phyloP scores from a whole-genome alignment of 2,797 vertebrate species.

The Falco peregrinus region DNA sequence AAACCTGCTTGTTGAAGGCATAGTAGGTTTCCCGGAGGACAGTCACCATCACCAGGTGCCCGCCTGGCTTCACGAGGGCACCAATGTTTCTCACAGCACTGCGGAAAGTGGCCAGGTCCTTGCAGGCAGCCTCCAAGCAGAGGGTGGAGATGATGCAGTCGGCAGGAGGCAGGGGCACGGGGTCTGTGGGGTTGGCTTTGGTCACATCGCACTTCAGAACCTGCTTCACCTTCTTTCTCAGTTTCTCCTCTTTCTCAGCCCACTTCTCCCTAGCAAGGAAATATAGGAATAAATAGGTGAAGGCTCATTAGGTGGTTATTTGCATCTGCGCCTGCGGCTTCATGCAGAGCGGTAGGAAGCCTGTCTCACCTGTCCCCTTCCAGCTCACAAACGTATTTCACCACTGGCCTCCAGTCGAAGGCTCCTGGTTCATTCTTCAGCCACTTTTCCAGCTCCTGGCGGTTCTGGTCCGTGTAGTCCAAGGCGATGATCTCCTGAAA shows the following conservation, averaged over 20 bases:
- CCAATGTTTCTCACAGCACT: neutral
- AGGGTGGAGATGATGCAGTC: slow-evolving; percentile 36
- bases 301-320: neutral
- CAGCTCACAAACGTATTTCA: slow-evolving; percentile 80
- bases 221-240: neutral
- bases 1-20: neutral
- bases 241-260: slow-evolving; percentile 39
- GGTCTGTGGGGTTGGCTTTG: neutral
- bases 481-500: slow-evolving; percentile 77
- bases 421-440: slow-evolving; percentile 63
- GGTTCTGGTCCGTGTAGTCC: slow-evolving; percentile 78
- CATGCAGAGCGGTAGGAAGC: neutral
- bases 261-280: neutral
- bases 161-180: neutral
- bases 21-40: slow-evolving; percentile 1
- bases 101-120: slow-evolving; percentile 4
- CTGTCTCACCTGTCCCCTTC: slow-evolving; percentile 56
- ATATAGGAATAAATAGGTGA: neutral
- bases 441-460: slow-evolving; percentile 75
- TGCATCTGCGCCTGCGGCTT: fast-evolving
- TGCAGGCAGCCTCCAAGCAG: slow-evolving; percentile 38
- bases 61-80: neutral
- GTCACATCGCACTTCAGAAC: slow-evolving; percentile 48
- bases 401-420: slow-evolving; percentile 78
- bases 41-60: neutral